Evolutionary conservation across 2,888 invertebrate species (phyloP).

Genomic region (Schizaphis graminum): DNA sequence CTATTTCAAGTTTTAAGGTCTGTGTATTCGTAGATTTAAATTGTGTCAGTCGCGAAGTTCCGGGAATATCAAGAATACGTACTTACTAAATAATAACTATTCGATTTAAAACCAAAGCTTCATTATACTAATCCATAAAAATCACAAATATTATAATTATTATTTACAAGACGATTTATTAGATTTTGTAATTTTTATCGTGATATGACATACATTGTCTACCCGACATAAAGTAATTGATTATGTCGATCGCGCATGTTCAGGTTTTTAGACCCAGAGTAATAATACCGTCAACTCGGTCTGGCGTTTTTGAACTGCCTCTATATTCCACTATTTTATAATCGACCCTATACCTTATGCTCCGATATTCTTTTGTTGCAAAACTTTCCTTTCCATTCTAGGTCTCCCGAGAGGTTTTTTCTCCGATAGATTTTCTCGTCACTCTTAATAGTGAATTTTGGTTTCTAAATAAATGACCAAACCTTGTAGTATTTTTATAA

Average conservation of each 20-base stretch:
- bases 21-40: not conserved
- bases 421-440: not conserved
- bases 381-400: not conserved
- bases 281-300: not conserved
- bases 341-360: not conserved
- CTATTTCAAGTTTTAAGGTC: not conserved
- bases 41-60: not conserved
- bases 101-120: not conserved
- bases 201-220: not conserved
- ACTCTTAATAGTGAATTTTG: conserved; percentile 2
- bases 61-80: not conserved
- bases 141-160: not conserved
- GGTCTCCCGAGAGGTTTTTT: not conserved
- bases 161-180: not conserved
- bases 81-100: too few species aligned
- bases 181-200: not conserved
- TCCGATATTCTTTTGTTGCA: not conserved
- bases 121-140: not conserved
- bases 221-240: not conserved
- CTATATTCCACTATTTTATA: not conserved
- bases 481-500: not conserved
- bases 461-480: conserved; percentile 6
- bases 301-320: not conserved
- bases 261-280: not conserved
- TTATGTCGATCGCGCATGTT: not conserved